Conservation (phyloP, 2,113 vertebrate species). For the Donacobius atricapilla region DNA sequence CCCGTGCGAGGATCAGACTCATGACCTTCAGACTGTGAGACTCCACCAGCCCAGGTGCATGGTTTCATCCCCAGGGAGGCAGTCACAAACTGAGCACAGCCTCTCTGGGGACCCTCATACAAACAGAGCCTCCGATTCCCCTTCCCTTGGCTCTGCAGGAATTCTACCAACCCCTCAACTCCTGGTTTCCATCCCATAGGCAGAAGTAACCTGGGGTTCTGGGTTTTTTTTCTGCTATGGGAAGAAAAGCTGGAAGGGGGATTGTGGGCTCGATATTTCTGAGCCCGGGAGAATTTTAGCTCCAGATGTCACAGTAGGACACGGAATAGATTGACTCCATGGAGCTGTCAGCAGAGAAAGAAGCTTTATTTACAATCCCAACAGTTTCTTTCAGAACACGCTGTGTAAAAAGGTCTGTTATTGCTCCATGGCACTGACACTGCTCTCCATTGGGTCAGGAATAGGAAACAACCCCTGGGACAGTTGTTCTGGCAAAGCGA, state of each 20-base stretch:
- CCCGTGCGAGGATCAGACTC: conserved; percentile 87
- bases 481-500: too few relatives aligned
- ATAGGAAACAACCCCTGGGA: too few relatives aligned
- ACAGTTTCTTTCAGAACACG: too few relatives aligned
- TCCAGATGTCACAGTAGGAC: too few relatives aligned
- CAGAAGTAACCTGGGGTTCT: neutral
- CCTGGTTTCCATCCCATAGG: accelerated
- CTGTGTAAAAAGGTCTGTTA: too few relatives aligned
- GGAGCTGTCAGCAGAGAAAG: too few relatives aligned
- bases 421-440: too few relatives aligned
- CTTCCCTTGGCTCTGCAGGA: neutral
- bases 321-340: too few relatives aligned
- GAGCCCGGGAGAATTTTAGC: too few relatives aligned
- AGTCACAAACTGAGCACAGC: neutral
- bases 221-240: neutral
- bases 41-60: neutral
- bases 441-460: too few relatives aligned
- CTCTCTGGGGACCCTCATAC: neutral
- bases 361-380: too few relatives aligned
- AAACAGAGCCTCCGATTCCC: accelerated
- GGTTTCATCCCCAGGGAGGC: neutral
- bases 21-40: conserved; percentile 90
- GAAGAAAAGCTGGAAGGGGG: neutral
- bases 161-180: neutral
- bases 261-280: too few relatives aligned